These are phyloP conservation scores for Neolamprologus brichardi DNA, from an alignment of 2,113 vertebrate genomes.

Conservation along the genomic window DNA sequence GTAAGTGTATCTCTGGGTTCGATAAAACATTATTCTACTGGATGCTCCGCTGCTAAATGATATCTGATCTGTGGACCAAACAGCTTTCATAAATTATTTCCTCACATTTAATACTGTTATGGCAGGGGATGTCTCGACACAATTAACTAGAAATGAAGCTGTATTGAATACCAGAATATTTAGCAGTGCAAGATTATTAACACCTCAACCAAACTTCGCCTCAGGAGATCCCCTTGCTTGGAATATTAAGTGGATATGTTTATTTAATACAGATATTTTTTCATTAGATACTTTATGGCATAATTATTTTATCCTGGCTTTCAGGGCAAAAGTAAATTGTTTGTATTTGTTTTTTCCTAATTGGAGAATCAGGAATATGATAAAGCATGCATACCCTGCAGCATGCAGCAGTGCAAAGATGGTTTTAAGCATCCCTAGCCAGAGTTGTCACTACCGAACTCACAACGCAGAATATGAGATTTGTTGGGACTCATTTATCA, in stretches of 20 bases:
- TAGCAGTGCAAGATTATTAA: background rate
- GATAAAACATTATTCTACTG: background rate
- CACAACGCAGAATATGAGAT: background rate
- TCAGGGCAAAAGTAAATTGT: background rate
- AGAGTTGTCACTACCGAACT: background rate
- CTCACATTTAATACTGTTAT: background rate
- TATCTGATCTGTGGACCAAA: background rate
- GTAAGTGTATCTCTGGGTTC: background rate
- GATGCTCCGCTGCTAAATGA: background rate
- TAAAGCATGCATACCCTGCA: background rate
- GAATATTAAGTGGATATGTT: background rate
- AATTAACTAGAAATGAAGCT: conserved; percentile 11
- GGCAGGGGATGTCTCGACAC: conserved; percentile 5
- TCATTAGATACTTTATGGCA: background rate
- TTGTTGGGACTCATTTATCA: background rate
- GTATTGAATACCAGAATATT: background rate
- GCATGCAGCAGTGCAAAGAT: background rate
- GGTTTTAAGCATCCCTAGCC: background rate
- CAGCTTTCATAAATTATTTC: background rate
- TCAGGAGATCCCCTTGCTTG: background rate
- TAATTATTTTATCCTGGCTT: background rate
- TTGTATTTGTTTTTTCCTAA: background rate
- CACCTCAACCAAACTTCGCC: background rate
- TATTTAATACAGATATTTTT: background rate
- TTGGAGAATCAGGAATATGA: background rate